Evolutionary conservation across 1,140 invertebrate species (phyloP).

Genomic region (Aphaenogaster rudis): DNA sequence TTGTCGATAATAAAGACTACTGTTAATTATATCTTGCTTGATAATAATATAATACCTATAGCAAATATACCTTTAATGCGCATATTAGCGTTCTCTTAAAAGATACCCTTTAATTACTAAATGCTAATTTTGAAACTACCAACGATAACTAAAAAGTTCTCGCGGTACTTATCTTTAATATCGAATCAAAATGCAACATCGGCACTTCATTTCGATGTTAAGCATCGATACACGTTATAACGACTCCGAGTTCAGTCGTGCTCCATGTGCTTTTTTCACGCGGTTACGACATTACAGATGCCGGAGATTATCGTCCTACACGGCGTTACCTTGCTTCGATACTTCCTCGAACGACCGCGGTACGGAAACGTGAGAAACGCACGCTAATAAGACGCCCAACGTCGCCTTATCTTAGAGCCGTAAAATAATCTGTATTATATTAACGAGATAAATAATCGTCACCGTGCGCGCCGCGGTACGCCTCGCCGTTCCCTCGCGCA

Average conservation of each 20-base stretch:
- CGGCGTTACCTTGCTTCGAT: not conserved
- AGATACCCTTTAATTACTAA: not conserved
- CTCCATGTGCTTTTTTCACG: not conserved
- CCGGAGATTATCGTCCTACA: constrained; percentile 39
- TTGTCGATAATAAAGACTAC: no score
- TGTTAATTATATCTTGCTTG: not conserved
- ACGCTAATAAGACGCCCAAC: constrained; percentile 32
- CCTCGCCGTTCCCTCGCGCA: not conserved
- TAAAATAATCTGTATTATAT: constrained; percentile 58
- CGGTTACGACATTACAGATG: constrained; percentile 11
- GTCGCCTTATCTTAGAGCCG: constrained; percentile 24
- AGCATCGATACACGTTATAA: constrained; percentile 12
- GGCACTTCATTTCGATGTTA: not conserved
- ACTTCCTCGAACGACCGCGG: constrained; percentile 21
- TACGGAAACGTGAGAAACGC: constrained; percentile 44
- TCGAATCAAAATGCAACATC: not conserved
- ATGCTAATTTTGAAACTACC: constrained; percentile 2
- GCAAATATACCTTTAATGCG: not conserved
- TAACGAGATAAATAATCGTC: constrained; percentile 63
- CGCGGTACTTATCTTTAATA: constrained; percentile 26
- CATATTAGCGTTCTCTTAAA: not conserved
- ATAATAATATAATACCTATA: not conserved
- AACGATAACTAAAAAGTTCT: not conserved
- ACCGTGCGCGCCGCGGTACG: not conserved
- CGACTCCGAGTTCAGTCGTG: constrained; percentile 5